Percentiles rank a stretch among this genome's conserved stretches.
Conservation (phyloP, 2,797 vertebrate genomes). For the Halcyon leucocephala region DNA sequence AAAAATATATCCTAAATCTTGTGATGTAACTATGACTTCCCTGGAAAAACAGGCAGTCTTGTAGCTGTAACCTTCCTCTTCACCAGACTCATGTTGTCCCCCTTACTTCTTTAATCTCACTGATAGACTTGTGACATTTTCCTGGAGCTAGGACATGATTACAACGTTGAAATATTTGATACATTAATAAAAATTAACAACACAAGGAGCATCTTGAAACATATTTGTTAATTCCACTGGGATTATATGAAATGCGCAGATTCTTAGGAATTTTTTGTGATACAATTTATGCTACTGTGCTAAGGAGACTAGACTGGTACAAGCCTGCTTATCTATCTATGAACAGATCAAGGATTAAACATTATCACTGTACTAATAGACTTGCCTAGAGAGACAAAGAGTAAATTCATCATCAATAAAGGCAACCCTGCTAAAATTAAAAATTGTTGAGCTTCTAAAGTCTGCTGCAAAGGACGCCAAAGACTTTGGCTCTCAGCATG, state of each 20-base stretch:
- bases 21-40: neutral
- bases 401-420: slow-evolving; percentile 7
- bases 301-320: neutral
- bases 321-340: slow-evolving; percentile 5
- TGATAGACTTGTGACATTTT: slow-evolving; percentile 7
- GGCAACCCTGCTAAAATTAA: neutral
- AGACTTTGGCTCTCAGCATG: neutral
- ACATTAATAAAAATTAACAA: slow-evolving; percentile 22
- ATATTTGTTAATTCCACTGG: slow-evolving; percentile 9
- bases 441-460: neutral
- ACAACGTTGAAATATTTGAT: neutral
- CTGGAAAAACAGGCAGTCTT: neutral
- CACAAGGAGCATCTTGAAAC: slow-evolving; percentile 8
- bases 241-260: neutral
- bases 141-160: slow-evolving; percentile 28
- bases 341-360: slow-evolving; percentile 33
- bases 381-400: slow-evolving; percentile 10
- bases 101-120: slow-evolving; percentile 5
- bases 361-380: neutral
- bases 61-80: neutral
- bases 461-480: neutral
- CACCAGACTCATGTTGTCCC: neutral
- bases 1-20: neutral
- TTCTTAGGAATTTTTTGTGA: neutral
- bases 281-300: neutral